Evolutionary conservation across 2,797 vertebrate genomes (phyloP).

Genomic region (Chaenodraco wilsoni): DNA sequence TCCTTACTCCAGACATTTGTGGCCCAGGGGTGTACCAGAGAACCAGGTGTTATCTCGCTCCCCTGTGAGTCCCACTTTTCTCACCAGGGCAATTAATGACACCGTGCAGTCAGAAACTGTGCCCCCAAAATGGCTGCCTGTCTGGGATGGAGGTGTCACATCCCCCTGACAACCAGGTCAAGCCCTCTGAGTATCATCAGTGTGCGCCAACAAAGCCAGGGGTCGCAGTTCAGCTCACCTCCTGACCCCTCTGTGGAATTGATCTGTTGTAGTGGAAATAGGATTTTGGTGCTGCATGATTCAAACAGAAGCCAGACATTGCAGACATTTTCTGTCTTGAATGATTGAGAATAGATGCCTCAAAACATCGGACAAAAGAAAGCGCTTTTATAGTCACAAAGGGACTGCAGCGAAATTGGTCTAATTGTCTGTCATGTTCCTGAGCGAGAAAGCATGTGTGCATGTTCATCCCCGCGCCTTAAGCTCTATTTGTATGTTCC

Average conservation of each 20-base stretch:
- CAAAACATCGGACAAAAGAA: constrained; percentile 37
- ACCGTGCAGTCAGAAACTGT: constrained; percentile 67
- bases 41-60: constrained; percentile 67
- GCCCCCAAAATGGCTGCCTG: constrained; percentile 72
- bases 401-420: constrained; percentile 35
- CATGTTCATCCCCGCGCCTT: constrained; percentile 23
- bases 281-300: constrained; percentile 62
- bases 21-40: constrained; percentile 53
- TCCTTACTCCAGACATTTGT: constrained; percentile 51
- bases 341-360: constrained; percentile 55
- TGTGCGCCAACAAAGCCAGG: constrained; percentile 71
- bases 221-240: constrained; percentile 68
- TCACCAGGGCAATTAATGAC: constrained; percentile 79
- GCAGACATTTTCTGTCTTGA: constrained; percentile 45
- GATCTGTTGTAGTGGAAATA: constrained; percentile 75
- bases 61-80: constrained; percentile 54
- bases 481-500: constrained; percentile 43
- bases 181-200: constrained; percentile 76
- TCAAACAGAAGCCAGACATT: constrained; percentile 46
- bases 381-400: constrained; percentile 24
- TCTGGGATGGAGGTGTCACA: constrained; percentile 71
- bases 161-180: constrained; percentile 82
- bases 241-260: constrained; percentile 72
- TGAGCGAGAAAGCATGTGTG: constrained; percentile 4
- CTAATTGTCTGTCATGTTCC: constrained; percentile 43